Base-by-base conservation (phyloP, 2,113 vertebrate genomes). In the Bos indicus region DNA sequence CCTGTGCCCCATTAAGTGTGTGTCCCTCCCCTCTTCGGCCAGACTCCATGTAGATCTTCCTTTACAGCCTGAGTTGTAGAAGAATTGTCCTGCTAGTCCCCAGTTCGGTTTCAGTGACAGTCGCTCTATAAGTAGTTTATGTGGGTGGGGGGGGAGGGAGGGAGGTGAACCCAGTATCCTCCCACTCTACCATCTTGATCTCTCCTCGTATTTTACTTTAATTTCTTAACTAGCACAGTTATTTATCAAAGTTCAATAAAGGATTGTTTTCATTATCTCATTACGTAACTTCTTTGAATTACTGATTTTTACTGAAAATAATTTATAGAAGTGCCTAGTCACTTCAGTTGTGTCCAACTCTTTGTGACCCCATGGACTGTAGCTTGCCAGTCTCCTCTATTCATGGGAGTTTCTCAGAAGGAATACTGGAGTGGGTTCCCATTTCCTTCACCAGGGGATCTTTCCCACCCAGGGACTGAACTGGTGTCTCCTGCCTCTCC, bases 161-260 rank as follows among this genome's bases (percentile, higher is more conserved):
- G 17, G 9, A n/a, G 78, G 80, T 25, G 51, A 82, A 52, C 80
- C 80, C 33, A 54, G 48, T 33, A 82, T 82, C 48, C 80, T 54
- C 48, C 19, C 33, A 21, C 11, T 25, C 33, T 21, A n/a, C 51
- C 51, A 54, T 82, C 19, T n/a, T 82, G 51, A 82, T 54, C 33
- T 54, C 19, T 19, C 17, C 60, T 86, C 46, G 4, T 5, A 46
- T 57, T 94, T 84, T n/a, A 59, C 14, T 90, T 88, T 64, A 52
- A 91, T 30, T 78, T 56, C 78, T 88, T 96, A 30, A 82, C 2
- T 78, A 91, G 12, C 14, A 84, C 46, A 93, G 40, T 43, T 97
- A 91, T 56, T 83, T 67, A 54, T 40, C 25, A 81, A 81, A 86
- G 11, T 91, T 97, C 28, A 92, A 51, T 54, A 93, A 89, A 23